Evolutionary conservation across 2,113 vertebrate species (phyloP).

Genomic region (Peromyscus maniculatus): DNA sequence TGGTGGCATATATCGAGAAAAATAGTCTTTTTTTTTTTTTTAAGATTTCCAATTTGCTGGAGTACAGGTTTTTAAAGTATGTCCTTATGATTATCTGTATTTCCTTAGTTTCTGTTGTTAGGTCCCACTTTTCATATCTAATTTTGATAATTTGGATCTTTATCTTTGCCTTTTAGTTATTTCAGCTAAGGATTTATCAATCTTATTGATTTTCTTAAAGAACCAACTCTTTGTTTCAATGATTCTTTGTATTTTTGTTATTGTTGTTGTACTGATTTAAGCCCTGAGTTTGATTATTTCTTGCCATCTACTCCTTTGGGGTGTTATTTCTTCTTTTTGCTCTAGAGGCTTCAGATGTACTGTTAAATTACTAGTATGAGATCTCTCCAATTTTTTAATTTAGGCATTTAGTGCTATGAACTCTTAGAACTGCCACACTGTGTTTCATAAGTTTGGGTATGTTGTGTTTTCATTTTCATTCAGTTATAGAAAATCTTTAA

Average conservation of each 20-base stretch:
- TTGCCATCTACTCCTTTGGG: neutral
- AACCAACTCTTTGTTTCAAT: neutral
- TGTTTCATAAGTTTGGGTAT: neutral
- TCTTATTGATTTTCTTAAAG: neutral
- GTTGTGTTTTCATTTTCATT: neutral
- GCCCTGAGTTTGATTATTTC: neutral
- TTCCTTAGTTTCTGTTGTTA: neutral
- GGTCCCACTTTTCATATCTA: too few relatives aligned
- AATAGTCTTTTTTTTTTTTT: too few relatives aligned
- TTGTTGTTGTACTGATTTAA: neutral
- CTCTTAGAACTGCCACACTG: neutral
- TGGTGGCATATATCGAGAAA: too few relatives aligned
- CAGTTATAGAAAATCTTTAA: neutral
- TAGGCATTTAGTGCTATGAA: neutral
- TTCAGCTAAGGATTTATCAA: neutral
- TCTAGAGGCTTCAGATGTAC: neutral
- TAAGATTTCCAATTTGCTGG: too few relatives aligned
- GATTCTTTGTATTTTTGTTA: neutral
- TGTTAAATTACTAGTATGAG: neutral
- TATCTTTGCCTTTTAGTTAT: neutral
- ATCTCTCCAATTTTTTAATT: neutral
- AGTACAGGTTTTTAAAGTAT: neutral
- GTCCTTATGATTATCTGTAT: neutral
- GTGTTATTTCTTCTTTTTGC: neutral
- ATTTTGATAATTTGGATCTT: neutral